Conservation (phyloP, 1,140 invertebrate species). For the Trichonephila clavipes region DNA sequence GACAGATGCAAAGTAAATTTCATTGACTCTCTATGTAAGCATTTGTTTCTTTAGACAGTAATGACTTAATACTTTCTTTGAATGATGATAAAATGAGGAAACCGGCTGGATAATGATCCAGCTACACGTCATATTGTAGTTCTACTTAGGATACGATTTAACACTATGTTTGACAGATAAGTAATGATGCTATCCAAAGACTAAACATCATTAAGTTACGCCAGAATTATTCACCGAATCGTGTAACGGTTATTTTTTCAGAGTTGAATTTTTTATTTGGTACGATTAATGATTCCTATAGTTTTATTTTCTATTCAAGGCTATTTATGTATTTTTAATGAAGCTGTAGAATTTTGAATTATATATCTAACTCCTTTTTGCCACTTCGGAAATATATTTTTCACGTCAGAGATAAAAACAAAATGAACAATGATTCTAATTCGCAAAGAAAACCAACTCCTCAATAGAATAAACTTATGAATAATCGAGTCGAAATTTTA, state of each 20-base stretch:
- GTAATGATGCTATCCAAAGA: neutral
- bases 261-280: neutral
- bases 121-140: neutral
- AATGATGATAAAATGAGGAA: neutral
- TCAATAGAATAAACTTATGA: no score
- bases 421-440: no score
- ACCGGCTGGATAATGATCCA: slow-evolving; percentile 9
- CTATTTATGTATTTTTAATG: slow-evolving; percentile 22
- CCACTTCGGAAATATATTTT: no score
- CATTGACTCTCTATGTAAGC: neutral
- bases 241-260: no score
- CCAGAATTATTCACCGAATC: neutral
- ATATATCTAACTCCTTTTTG: no score
- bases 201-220: slow-evolving; percentile 31
- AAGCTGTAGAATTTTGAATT: neutral
- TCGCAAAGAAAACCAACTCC: no score
- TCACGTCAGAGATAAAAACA: no score
- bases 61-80: slow-evolving; percentile 38
- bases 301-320: neutral
- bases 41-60: slow-evolving; percentile 7
- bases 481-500: no score
- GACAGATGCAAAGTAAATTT: neutral
- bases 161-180: slow-evolving; percentile 31
- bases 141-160: neutral
- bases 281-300: neutral